Evolutionary conservation across 1,140 invertebrate genomes (phyloP).

Genomic region (Proctacanthus coquilletti): DNA sequence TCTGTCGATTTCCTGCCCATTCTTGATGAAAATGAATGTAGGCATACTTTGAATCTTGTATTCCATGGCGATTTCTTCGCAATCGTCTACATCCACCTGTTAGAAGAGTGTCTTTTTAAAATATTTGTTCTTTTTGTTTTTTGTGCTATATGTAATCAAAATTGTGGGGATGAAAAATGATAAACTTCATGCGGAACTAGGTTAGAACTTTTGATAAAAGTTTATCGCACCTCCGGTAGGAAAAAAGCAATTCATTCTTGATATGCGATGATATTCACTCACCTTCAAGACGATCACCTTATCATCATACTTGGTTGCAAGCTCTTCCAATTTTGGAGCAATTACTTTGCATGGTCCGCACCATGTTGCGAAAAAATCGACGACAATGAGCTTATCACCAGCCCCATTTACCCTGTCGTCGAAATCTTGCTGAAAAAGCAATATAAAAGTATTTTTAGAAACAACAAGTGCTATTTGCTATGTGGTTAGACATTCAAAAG

Average conservation of each 20-base stretch:
- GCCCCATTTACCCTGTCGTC: constrained; percentile 53
- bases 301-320: constrained; percentile 37
- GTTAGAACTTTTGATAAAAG: too few relatives aligned
- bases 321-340: constrained; percentile 58
- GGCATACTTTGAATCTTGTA: constrained; percentile 83
- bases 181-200: too few relatives aligned
- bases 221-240: neutral
- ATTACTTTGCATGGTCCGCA: constrained; percentile 91
- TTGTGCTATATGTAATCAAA: too few relatives aligned
- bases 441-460: constrained; percentile 10
- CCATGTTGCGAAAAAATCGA: constrained; percentile 72
- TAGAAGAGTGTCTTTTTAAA: too few relatives aligned
- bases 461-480: too few relatives aligned
- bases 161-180: too few relatives aligned
- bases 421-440: constrained; percentile 49
- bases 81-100: constrained; percentile 85
- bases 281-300: constrained; percentile 41
- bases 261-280: too few relatives aligned
- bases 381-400: constrained; percentile 68
- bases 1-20: constrained; percentile 46
- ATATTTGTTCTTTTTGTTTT: too few relatives aligned
- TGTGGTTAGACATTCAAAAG: too few relatives aligned
- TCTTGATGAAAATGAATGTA: constrained; percentile 83
- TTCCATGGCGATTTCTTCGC: constrained; percentile 61
- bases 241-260: constrained; percentile 4